Evolutionary conservation across 2,113 vertebrate species (phyloP).

Genomic region (Menura novaehollandiae): DNA sequence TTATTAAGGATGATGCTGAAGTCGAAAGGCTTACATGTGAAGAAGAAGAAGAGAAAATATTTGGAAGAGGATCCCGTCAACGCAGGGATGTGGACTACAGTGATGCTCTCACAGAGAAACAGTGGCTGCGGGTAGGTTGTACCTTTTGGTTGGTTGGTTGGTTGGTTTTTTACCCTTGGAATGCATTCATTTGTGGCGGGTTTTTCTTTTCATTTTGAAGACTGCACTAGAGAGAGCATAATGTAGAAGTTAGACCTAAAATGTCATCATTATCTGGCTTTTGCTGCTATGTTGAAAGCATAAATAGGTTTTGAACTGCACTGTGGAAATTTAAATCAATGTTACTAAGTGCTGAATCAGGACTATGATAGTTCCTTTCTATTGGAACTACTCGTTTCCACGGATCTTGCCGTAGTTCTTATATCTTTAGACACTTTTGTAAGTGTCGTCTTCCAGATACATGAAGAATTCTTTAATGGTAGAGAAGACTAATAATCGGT

Average conservation of each 20-base stretch:
- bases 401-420: not conserved
- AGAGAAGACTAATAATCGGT: not conserved
- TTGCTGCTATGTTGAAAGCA: not conserved
- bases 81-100: conserved; percentile 97
- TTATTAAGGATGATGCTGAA: conserved; percentile 97
- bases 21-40: conserved; percentile 94
- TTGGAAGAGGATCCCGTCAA: conserved; percentile 91
- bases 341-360: not conserved
- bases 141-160: not conserved
- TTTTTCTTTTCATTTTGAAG: not conserved
- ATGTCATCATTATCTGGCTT: not conserved
- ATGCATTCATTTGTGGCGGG: not conserved
- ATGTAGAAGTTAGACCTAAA: not conserved
- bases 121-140: conserved; percentile 88
- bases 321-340: not conserved
- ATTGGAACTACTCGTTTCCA: not conserved
- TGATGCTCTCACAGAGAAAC: conserved; percentile 94
- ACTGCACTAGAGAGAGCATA: not conserved
- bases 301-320: not conserved
- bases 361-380: not conserved
- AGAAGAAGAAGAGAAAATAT: conserved; percentile 97
- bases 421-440: not conserved
- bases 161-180: not conserved
- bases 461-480: not conserved
- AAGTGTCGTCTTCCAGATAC: not conserved